These are phyloP conservation scores for Pangasianodon hypophthalmus DNA, from an alignment of 2,113 vertebrate species.

Conservation along the genomic window DNA sequence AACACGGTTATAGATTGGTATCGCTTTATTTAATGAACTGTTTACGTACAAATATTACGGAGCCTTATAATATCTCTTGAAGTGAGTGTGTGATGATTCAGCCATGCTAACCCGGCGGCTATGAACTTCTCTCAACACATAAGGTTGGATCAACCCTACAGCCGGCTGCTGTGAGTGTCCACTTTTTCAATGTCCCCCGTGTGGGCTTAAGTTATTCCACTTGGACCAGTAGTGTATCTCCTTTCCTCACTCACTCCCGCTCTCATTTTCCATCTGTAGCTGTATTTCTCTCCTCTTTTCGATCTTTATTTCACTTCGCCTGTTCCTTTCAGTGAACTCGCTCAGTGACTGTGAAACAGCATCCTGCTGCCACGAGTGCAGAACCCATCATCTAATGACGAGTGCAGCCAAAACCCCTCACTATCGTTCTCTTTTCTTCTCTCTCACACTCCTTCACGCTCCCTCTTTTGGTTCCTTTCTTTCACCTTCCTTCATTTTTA, in stretches of 20 bases:
- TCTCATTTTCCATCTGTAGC: background rate
- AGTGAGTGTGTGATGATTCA: background rate
- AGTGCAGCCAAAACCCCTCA: background rate
- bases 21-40: background rate
- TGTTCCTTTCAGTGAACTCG: background rate
- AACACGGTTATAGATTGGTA: background rate
- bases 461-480: background rate
- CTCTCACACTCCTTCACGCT: background rate
- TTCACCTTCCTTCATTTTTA: background rate
- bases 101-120: background rate
- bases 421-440: background rate
- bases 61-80: background rate
- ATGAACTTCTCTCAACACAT: background rate
- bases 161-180: background rate
- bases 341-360: background rate
- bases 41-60: background rate
- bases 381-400: background rate
- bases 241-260: background rate
- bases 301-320: background rate
- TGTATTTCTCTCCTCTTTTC: background rate
- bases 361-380: conserved; percentile 22
- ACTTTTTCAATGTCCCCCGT: background rate
- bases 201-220: background rate
- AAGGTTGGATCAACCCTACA: background rate
- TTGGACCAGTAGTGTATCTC: background rate